A percentile compares a stretch with the other conserved stretches of the same genome.
These are phyloP conservation scores for Gymnocypris eckloni DNA, from an alignment of 2,797 vertebrate genomes.

Conservation along the genomic window DNA sequence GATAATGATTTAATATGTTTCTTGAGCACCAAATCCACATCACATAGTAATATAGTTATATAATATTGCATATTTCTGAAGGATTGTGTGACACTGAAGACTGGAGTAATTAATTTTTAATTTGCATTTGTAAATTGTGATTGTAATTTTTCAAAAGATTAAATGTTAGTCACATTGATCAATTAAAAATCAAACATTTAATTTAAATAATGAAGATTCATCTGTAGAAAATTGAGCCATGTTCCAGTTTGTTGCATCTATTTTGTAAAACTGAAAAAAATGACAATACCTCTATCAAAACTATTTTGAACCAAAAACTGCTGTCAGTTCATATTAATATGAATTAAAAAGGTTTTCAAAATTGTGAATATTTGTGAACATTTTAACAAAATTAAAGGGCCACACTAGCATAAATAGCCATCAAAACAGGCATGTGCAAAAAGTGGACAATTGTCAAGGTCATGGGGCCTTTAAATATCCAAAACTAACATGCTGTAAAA, in stretches of 20 bases:
- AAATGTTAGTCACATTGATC: background rate
- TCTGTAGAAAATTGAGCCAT: background rate
- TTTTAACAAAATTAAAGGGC: background rate
- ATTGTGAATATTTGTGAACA: background rate
- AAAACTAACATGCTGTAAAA: background rate
- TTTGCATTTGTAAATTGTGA: background rate
- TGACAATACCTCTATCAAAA: background rate
- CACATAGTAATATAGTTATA: background rate
- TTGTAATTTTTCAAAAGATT: background rate
- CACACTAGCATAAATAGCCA: background rate
- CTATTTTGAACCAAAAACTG: background rate
- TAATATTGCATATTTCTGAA: background rate
- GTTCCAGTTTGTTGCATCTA: background rate
- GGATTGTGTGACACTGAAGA: too few relatives aligned
- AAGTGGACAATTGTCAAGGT: background rate
- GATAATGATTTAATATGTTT: background rate
- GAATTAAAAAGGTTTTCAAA: background rate
- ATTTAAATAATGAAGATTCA: too few relatives aligned
- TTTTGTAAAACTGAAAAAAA: too few relatives aligned
- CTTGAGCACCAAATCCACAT: background rate
- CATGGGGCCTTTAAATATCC: background rate
- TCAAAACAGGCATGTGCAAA: background rate
- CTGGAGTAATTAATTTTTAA: background rate
- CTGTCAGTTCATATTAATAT: background rate
- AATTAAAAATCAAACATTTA: background rate